A percentile compares a stretch with the other conserved stretches of the same genome.
Conservation (phyloP, 2,888 invertebrate species). For the Drosophila multiciliata region DNA sequence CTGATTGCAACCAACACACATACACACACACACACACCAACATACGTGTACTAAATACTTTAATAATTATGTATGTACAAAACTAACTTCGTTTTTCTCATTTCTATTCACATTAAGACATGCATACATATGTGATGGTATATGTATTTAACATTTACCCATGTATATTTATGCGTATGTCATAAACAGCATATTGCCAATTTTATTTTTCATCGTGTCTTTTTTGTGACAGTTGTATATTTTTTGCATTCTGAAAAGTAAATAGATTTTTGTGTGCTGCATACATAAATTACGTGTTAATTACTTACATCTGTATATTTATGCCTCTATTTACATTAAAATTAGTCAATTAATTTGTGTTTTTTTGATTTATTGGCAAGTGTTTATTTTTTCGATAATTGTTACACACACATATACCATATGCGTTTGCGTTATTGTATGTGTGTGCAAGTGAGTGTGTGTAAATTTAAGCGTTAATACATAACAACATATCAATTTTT, state of each 20-base stretch:
- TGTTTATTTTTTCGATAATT: conserved; percentile 23
- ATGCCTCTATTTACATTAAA: conserved; percentile 3
- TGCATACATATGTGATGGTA: conserved; percentile 16
- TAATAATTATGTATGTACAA: conserved; percentile 38
- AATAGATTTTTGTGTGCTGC: conserved; percentile 25
- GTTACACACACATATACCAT: conserved; percentile 4
- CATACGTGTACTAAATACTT: conserved; percentile 55
- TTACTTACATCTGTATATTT: conserved; percentile 14
- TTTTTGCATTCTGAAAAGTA: conserved; percentile 24
- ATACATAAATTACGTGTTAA: conserved; percentile 38
- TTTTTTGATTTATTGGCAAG: conserved; percentile 9
- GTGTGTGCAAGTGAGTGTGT: background rate
- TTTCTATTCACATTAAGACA: conserved; percentile 39
- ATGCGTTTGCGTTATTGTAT: conserved; percentile 1
- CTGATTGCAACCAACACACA: conserved; percentile 24
- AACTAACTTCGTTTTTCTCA: conserved; percentile 46
- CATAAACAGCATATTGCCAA: conserved; percentile 49
- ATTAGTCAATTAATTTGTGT: background rate
- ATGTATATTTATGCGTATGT: conserved; percentile 25
- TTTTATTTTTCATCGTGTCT: conserved; percentile 31
- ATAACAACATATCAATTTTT: conserved; percentile 5
- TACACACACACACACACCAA: conserved; percentile 8
- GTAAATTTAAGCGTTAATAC: conserved; percentile 17
- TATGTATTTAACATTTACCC: conserved; percentile 19
- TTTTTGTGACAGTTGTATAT: conserved; percentile 21